Evolutionary conservation across 2,888 invertebrate species (phyloP).

Genomic region (Lapara coniferarum): DNA sequence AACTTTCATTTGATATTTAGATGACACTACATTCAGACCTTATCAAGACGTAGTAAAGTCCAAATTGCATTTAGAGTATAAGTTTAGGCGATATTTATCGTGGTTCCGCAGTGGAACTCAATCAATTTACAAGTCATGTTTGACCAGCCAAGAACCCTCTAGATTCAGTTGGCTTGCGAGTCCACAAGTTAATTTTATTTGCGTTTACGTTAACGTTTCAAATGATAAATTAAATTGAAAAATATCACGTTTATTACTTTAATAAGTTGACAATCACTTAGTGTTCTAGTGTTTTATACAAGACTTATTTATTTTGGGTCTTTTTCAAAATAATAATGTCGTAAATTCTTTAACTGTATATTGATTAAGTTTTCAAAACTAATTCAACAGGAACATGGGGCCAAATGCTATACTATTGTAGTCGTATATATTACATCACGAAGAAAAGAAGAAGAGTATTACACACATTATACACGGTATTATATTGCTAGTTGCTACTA

Average conservation of each 20-base stretch:
- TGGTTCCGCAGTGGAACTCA: conserved; percentile 54
- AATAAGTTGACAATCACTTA: no score
- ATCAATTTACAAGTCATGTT: conserved; percentile 74
- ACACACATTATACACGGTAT: no score
- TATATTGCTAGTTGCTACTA: no score
- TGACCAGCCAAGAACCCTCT: conserved; percentile 66
- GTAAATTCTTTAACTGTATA: no score
- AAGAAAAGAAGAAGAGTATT: no score
- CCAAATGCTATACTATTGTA: no score
- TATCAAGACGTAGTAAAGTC: conserved; percentile 41
- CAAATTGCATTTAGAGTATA: conserved; percentile 33
- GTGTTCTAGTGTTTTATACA: no score
- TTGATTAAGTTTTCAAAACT: no score
- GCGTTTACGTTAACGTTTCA: conserved; percentile 24
- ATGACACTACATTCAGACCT: conserved; percentile 29
- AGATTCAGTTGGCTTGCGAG: conserved; percentile 30
- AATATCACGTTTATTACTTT: neutral
- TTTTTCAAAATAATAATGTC: no score
- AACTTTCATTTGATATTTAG: conserved; percentile 17
- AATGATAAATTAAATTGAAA: neutral
- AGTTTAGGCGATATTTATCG: conserved; percentile 30
- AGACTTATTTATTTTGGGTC: no score
- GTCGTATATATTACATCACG: no score
- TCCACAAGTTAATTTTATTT: conserved; percentile 26
- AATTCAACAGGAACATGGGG: no score